Evolutionary conservation across 1,140 invertebrate genomes (phyloP).

Genomic region (Lucilia sericata): DNA sequence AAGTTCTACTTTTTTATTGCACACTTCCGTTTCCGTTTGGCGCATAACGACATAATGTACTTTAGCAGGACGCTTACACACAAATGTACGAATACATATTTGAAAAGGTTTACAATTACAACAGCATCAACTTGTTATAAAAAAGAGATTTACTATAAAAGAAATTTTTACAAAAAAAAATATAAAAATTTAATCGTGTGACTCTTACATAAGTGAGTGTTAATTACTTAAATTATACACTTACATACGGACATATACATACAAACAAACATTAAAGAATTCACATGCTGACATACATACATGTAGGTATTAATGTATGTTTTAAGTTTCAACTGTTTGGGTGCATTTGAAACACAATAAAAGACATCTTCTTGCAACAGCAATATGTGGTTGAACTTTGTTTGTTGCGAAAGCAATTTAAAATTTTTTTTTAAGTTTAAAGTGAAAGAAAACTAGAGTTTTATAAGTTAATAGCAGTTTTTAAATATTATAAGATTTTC

Average conservation of each 20-base stretch:
- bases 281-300: not conserved
- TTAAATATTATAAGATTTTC: too few species aligned
- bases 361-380: not conserved
- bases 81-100: not conserved
- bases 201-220: constrained; percentile 22
- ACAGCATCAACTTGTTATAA: constrained; percentile 1
- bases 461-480: too few species aligned
- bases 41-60: constrained; percentile 20
- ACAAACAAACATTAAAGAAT: too few species aligned
- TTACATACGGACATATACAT: not conserved
- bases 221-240: constrained; percentile 29
- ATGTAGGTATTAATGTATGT: not conserved
- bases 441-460: too few species aligned
- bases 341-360: not conserved
- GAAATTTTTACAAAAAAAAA: not conserved
- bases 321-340: not conserved
- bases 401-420: too few species aligned
- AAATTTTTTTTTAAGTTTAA: too few species aligned
- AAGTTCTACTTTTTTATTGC: constrained; percentile 5
- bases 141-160: not conserved
- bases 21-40: constrained; percentile 25
- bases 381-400: not conserved
- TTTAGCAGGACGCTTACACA: not conserved
- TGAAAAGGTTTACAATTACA: not conserved
- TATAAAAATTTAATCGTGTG: constrained; percentile 7